These are phyloP conservation scores for Ischnura elegans DNA, from an alignment of 2,888 invertebrate genomes.

Conservation along the genomic window DNA sequence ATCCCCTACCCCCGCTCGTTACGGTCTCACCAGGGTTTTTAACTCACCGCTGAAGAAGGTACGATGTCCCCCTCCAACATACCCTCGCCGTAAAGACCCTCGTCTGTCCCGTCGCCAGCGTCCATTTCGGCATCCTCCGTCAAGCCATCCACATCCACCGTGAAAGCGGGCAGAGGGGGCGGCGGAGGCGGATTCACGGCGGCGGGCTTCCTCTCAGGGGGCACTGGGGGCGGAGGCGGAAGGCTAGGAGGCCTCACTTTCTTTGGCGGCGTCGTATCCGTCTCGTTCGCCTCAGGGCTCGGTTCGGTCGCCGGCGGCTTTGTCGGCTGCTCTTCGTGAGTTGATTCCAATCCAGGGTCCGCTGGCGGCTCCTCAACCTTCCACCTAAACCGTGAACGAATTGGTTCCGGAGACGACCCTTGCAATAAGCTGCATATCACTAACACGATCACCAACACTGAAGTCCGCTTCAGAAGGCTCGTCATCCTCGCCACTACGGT, in stretches of 20 bases:
- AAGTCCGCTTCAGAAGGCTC: neutral
- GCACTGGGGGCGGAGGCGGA: conserved; percentile 40
- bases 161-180: neutral
- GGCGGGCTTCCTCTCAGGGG: neutral
- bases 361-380: neutral
- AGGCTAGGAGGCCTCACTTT: neutral
- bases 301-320: neutral
- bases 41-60: conserved; percentile 32
- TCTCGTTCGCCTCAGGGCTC: neutral
- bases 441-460: neutral
- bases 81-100: conserved; percentile 73
- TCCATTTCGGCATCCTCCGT: neutral
- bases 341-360: neutral
- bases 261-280: neutral
- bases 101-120: conserved; percentile 72
- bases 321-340: neutral
- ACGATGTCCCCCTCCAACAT: conserved; percentile 74
- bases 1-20: neutral
- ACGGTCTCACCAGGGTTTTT: too few species aligned
- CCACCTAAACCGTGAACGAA: neutral
- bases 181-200: neutral
- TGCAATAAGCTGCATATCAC: neutral
- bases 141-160: neutral
- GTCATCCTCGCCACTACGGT: neutral
- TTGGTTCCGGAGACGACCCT: neutral